phyloP scores from a whole-genome alignment of 2,113 vertebrate genomes.

The Pagrus major region DNA sequence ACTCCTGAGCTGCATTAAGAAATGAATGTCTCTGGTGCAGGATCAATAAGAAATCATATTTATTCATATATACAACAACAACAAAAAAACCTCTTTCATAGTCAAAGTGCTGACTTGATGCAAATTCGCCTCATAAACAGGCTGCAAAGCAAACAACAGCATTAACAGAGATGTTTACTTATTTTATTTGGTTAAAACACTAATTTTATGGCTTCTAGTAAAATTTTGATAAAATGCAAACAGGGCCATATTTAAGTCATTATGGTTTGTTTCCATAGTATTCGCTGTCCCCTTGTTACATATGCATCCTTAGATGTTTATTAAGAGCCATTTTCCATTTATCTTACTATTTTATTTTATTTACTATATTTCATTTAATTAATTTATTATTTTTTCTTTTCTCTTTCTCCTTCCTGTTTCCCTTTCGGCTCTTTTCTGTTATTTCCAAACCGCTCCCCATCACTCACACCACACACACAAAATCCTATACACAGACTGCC shows the following conservation, averaged over 20 bases:
- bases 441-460: no score
- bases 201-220: not conserved
- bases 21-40: no score
- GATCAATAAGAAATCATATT: no score
- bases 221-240: not conserved
- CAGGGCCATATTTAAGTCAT: not conserved
- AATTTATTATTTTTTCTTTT: no score
- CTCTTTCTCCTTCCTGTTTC: no score
- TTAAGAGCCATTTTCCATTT: no score
- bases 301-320: not conserved
- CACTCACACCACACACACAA: no score
- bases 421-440: no score
- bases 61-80: not conserved
- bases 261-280: not conserved
- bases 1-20: no score
- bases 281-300: not conserved
- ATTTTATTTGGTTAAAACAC: not conserved
- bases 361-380: no score
- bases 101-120: conserved; percentile 10
- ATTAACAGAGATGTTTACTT: not conserved
- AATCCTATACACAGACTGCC: no score
- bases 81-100: not conserved
- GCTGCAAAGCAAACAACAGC: not conserved
- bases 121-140: not conserved
- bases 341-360: no score